These are phyloP conservation scores for Beris morrisii DNA, from an alignment of 2,888 invertebrate species.

Conservation along the genomic window DNA sequence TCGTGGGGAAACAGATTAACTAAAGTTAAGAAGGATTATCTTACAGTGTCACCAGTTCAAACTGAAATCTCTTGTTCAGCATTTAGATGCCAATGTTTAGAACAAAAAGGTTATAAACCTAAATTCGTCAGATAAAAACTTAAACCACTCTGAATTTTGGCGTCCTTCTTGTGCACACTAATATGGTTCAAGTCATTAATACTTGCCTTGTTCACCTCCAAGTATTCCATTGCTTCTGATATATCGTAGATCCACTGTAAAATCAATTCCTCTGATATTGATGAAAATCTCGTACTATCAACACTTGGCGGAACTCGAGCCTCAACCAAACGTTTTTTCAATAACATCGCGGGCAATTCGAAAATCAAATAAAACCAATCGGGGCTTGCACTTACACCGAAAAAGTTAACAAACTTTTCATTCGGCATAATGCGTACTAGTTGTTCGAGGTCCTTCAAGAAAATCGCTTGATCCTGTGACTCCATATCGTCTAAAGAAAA, in stretches of 20 bases:
- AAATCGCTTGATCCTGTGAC: constrained; percentile 55
- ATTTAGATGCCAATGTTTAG: too few species aligned
- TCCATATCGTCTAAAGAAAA: constrained; percentile 55
- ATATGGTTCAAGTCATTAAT: neutral
- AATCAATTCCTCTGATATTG: constrained; percentile 65
- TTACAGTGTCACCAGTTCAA: too few species aligned
- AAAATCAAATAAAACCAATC: constrained; percentile 74
- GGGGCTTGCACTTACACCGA: constrained; percentile 78
- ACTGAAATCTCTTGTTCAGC: too few species aligned
- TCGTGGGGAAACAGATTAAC: too few species aligned
- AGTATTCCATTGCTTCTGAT: constrained; percentile 72
- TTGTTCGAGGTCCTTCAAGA: constrained; percentile 72
- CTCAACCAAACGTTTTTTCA: constrained; percentile 72
- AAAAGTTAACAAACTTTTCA: constrained; percentile 70
- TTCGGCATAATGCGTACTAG: constrained; percentile 71
- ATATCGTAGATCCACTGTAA: constrained; percentile 68
- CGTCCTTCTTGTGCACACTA: too few species aligned
- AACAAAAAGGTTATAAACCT: too few species aligned
- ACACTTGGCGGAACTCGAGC: constrained; percentile 57
- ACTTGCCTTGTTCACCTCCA: constrained; percentile 63
- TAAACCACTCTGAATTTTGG: too few species aligned
- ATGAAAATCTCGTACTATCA: constrained; percentile 58
- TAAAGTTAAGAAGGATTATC: too few species aligned
- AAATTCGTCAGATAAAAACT: too few species aligned
- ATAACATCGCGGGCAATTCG: constrained; percentile 66